Conservation (phyloP, 2,113 vertebrate species). For the Heterocephalus glaber region DNA sequence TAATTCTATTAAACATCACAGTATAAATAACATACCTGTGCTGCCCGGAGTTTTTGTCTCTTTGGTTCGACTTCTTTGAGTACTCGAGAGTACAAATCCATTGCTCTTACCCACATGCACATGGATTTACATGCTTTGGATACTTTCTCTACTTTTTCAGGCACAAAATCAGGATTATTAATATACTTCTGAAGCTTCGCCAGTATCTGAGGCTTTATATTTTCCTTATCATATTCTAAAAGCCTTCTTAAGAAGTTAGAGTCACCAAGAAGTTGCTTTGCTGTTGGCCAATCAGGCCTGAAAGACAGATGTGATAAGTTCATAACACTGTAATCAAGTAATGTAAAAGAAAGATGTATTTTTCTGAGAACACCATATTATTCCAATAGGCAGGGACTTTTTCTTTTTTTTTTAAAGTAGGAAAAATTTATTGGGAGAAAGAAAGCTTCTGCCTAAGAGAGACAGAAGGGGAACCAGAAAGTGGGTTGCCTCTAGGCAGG, state of each 20-base stretch:
- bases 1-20: not conserved
- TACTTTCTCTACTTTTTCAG: constrained; percentile 92
- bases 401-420: too few relatives aligned
- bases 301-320: constrained; percentile 55
- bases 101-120: constrained; percentile 92
- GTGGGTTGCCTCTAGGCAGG: too few relatives aligned
- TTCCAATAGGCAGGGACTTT: not conserved
- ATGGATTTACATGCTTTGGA: constrained; percentile 91
- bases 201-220: constrained; percentile 88
- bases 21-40: constrained; percentile 82
- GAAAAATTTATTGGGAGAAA: too few relatives aligned
- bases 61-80: constrained; percentile 90
- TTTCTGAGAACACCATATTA: not conserved
- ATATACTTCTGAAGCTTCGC: constrained; percentile 89
- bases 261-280: constrained; percentile 91
- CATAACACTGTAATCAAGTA: not conserved
- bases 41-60: constrained; percentile 87
- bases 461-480: too few relatives aligned
- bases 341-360: not conserved
- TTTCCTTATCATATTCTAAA: constrained; percentile 90
- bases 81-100: constrained; percentile 89
- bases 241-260: constrained; percentile 89
- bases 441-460: too few relatives aligned
- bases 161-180: constrained; percentile 90
- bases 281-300: constrained; percentile 89